phyloP scores from a whole-genome alignment of 2,797 vertebrate genomes.

The Falco berigora region DNA sequence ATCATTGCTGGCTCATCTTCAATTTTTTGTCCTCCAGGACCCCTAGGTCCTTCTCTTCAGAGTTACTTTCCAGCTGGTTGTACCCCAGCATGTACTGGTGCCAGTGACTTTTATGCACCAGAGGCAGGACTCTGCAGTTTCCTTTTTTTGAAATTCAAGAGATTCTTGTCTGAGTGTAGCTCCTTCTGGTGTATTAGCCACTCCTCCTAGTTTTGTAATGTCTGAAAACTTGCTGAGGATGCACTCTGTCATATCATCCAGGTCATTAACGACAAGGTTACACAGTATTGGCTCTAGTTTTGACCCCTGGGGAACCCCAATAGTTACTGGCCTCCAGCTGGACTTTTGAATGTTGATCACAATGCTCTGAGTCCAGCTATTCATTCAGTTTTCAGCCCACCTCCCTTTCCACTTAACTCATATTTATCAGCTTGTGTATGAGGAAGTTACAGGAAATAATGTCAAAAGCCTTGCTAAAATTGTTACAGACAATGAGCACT shows the following conservation, averaged over 20 bases:
- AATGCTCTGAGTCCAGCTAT: not conserved
- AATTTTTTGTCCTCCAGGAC: not conserved
- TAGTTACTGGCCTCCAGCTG: no score
- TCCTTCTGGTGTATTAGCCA: not conserved
- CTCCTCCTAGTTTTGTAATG: not conserved
- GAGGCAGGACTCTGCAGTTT: not conserved
- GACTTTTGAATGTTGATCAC: not conserved
- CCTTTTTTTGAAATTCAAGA: not conserved
- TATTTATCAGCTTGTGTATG: not conserved
- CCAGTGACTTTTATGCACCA: not conserved
- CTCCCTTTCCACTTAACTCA: not conserved
- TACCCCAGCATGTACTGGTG: no score
- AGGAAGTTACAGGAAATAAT: not conserved
- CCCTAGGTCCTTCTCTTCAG: not conserved
- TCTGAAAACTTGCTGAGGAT: not conserved
- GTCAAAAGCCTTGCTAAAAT: not conserved
- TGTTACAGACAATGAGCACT: not conserved
- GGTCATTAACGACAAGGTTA: no score
- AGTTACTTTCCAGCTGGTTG: not conserved
- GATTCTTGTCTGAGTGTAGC: not conserved
- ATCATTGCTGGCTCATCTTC: not conserved
- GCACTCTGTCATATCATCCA: not conserved
- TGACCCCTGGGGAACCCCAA: no score
- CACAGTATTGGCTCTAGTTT: no score
- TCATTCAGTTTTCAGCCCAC: not conserved